These are phyloP conservation scores for Cathartes aura DNA, from an alignment of 2,113 vertebrate genomes.

Conservation along the genomic window DNA sequence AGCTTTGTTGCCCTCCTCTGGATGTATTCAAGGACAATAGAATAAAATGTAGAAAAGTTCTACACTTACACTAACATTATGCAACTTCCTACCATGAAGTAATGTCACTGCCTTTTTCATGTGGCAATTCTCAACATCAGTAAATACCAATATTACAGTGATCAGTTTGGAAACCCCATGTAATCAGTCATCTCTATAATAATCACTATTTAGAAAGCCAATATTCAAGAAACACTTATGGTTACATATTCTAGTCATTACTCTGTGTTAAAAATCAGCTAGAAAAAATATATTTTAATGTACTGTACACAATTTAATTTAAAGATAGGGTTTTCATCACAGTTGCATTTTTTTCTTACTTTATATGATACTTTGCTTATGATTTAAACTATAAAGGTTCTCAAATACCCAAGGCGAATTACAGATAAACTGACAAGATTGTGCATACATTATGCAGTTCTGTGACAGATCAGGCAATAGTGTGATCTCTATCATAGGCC, in stretches of 20 bases:
- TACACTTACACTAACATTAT: not conserved
- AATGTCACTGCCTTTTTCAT: fast-evolving
- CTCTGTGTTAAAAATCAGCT: not conserved
- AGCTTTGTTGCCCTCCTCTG: not conserved
- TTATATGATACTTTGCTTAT: not conserved
- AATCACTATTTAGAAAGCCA: not conserved
- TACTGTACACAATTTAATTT: not conserved
- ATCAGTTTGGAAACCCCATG: not conserved
- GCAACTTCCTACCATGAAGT: not conserved
- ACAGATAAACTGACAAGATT: not conserved
- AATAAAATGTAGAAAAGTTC: not conserved
- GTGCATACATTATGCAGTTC: not conserved
- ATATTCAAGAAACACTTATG: not conserved
- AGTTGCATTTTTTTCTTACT: not conserved
- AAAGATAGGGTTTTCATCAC: not conserved
- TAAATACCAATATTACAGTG: not conserved
- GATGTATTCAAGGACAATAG: not conserved
- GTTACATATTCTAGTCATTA: not conserved
- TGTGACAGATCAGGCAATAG: not conserved
- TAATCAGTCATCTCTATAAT: not conserved
- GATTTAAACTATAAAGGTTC: not conserved
- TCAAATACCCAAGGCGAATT: not conserved
- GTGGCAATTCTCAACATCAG: not conserved
- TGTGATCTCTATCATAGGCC: not conserved
- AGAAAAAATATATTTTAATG: not conserved